A percentile compares a stretch with the other conserved stretches of the same genome.
Evolutionary conservation across 2,888 invertebrate species (phyloP).

Genomic region (Himalopsyche anomala): DNA sequence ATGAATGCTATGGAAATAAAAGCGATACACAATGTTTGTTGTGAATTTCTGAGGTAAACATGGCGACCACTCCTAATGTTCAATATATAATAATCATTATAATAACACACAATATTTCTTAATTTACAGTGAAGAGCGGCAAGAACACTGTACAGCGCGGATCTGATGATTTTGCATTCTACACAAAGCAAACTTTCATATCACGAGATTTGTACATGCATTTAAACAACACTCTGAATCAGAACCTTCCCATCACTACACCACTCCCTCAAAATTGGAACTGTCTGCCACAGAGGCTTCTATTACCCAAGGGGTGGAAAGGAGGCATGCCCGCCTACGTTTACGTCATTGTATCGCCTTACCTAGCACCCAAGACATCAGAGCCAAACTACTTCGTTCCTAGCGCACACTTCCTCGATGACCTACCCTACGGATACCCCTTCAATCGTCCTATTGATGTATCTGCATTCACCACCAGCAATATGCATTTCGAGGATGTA

Average conservation of each 20-base stretch:
- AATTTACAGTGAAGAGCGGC: conserved; percentile 67
- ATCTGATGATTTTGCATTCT: conserved; percentile 82
- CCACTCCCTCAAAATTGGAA: conserved; percentile 75
- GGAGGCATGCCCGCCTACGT: conserved; percentile 82
- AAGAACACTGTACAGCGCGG: conserved; percentile 73
- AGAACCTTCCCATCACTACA: conserved; percentile 72
- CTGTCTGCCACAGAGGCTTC: conserved; percentile 83
- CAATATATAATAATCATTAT: too few species aligned
- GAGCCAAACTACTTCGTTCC: conserved; percentile 70
- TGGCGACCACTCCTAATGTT: too few species aligned
- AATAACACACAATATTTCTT: not conserved
- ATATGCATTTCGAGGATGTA: conserved; percentile 76
- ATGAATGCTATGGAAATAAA: too few species aligned
- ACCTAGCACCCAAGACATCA: conserved; percentile 71
- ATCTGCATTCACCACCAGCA: conserved; percentile 69
- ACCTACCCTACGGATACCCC: conserved; percentile 77
- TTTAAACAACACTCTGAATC: conserved; percentile 76
- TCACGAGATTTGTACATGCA: conserved; percentile 81
- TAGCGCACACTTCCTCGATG: conserved; percentile 68
- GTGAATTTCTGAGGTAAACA: too few species aligned
- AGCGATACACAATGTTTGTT: too few species aligned
- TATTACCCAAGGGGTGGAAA: conserved; percentile 83
- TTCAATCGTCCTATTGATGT: conserved; percentile 74
- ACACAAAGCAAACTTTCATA: conserved; percentile 80
- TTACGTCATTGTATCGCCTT: conserved; percentile 80